Evolutionary conservation across 2,888 invertebrate genomes (phyloP), one percentile per base, ranked within the genome.

Genomic region (Plutella xylostella): DNA sequence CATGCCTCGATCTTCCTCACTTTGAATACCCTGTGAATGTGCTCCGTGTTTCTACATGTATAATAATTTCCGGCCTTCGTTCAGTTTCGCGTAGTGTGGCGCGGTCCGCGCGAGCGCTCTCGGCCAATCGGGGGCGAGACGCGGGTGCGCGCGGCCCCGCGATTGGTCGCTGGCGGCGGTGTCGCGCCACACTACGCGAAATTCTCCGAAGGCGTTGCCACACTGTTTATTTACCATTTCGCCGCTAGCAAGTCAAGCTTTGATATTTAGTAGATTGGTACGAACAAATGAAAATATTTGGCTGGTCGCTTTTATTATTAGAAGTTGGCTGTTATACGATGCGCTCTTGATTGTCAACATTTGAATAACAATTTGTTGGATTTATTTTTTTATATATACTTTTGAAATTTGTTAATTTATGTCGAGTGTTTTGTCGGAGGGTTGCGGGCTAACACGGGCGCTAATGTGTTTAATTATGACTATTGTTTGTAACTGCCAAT

Each of bases 261-360:
- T 65, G 62, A 49, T 54, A 47, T 53, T 50, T 42, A 21, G 51
- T 55, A 55, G 55, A 54, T 46, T 51, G 48, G 48, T 39, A 12
- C 39, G 39, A 39, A 25, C 22, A 21, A 52, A 57, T 57, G 57
- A 65, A 65, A 73, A 77, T 73, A 73, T 76, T 74, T 74, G 78
- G 74, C 72, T 72, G 78, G 72, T 72, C 75, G 77, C 76, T 78
- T 75, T 62, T 57, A 57, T 64, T 55, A 51, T 65, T 75, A 77
- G 73, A 69, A 58, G 59, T 70, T 75, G 76, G 76, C 75, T 78
- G 78, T 71, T 71, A 64, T 65, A 55, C 60, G 57, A 65, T 61
- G 61, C 61, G 69, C 72, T 72, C 67, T 63, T 62, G 64, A 58
- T 60, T 70, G 69, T 72, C 65, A 57, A 56, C 46, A 31, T 17